Evolutionary conservation across 2,113 vertebrate genomes (phyloP).

Genomic region (Prunella fulvescens): DNA sequence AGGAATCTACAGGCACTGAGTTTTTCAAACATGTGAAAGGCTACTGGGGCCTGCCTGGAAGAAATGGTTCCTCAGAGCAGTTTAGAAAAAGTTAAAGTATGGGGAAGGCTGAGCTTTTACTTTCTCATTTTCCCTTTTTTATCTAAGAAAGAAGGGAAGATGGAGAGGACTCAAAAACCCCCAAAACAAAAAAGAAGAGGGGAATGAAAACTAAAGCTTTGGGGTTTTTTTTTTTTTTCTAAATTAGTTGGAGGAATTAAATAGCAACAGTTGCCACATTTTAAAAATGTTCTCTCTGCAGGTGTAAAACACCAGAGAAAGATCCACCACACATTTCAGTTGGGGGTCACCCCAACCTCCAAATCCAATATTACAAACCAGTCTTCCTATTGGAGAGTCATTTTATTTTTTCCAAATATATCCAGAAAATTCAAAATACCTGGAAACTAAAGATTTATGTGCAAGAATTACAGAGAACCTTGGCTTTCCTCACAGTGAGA

Average conservation of each 20-base stretch:
- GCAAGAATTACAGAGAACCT: not conserved
- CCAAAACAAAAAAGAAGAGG: not conserved
- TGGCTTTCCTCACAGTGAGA: rapidly evolving
- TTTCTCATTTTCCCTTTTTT: not conserved
- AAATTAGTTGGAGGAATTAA: not conserved
- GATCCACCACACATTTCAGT: not conserved
- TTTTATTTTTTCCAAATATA: not conserved
- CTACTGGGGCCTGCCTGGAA: not conserved
- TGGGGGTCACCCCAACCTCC: not conserved
- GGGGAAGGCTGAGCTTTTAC: not conserved
- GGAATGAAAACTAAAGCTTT: not conserved
- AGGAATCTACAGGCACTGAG: not conserved
- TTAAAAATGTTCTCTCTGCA: not conserved
- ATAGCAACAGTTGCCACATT: not conserved
- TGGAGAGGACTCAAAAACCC: not conserved
- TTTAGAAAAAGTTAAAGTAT: not conserved
- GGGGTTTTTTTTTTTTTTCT: too few species aligned
- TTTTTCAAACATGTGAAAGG: not conserved
- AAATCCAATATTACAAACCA: not conserved
- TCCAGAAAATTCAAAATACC: not conserved
- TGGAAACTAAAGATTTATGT: not conserved
- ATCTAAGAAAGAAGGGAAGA: not conserved
- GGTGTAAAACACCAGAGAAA: not conserved
- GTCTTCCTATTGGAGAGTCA: not conserved
- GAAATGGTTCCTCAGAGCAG: not conserved